Base-by-base conservation (phyloP, 37 sponge, comb jelly and placozoan genomes). In the Oopsacas minuta region DNA sequence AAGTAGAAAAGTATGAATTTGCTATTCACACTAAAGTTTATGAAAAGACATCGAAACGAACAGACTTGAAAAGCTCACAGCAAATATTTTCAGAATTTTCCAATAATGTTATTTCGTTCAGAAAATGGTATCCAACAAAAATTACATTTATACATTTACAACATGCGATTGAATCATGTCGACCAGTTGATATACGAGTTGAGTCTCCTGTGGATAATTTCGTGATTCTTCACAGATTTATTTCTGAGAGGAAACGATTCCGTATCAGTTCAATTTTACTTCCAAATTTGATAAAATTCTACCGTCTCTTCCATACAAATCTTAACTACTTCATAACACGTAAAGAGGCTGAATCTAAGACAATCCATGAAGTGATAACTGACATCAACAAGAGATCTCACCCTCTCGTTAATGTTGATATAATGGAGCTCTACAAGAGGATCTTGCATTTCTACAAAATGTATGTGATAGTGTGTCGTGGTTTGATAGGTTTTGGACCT, bases 391-490 rank as follows among this genome's bases (percentile, higher is more conserved):
- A 61, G 22, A 61, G 28, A n/a, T 61, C 32, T 34, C 22, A 61
- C 3, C 75, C 28, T n/a, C 30, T 61, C 75, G 22, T 61, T 20
- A 3, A 61, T 61, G 75, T 61, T 7, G 75, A 61, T 3, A 61
- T 61, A 25, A 10, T 32, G 75, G 30, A 61, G 20, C 75, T 61
- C 32, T 61, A 61, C 22, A 34, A 61, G 30, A 61, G 75, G 28
- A 12, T 61, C 17, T 34, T 25, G 1, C 22, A 61, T 34, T 61
- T 61, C 52, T 95, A 91, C 89, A 93, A 91, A 39, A 15, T 82
- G 35, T 95, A 95, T 81, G 91, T 95, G 38, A 86, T 91, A 23
- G 83, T 93, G 86, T 87, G 88, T 53, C 93, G 96, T 28, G 93
- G 90, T 23, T 89, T 89, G 36, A 88, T 95, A 36, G 96, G 96